These are phyloP conservation scores for Isaurus tuberculatus DNA, from an alignment of 92 coral and sea anemone species.

Conservation along the genomic window DNA sequence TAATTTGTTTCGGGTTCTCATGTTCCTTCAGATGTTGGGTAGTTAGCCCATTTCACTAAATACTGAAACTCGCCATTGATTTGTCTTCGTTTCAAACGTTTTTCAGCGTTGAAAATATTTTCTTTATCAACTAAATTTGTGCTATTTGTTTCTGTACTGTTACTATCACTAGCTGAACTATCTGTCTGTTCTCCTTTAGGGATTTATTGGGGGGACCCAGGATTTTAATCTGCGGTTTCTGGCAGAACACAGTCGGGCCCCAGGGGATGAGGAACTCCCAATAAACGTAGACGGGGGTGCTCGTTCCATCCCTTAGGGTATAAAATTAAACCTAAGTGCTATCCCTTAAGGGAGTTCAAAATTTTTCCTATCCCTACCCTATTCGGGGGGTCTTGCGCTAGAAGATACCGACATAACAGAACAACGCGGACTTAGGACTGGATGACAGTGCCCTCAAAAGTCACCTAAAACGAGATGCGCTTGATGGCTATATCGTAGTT, in stretches of 20 bases:
- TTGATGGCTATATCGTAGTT: no score
- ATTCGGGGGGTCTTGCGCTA: no score
- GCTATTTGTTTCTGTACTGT: not conserved
- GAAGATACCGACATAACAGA: no score
- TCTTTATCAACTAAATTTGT: not conserved
- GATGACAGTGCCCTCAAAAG: no score
- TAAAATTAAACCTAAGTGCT: no score
- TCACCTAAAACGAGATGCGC: no score
- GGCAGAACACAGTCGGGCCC: not conserved
- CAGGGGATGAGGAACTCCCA: no score
- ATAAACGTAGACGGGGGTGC: no score
- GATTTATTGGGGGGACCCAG: not conserved
- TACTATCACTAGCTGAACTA: not conserved
- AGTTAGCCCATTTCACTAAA: constrained; percentile 15
- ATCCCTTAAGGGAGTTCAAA: no score
- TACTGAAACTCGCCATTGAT: not conserved
- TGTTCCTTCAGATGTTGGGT: not conserved
- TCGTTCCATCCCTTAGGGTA: no score
- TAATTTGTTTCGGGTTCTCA: not conserved
- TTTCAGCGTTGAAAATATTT: not conserved
- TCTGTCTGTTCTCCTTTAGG: not conserved
- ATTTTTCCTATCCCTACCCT: no score
- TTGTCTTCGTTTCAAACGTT: not conserved
- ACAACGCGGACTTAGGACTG: no score
- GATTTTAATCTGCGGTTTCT: not conserved